Evolutionary conservation across 2,113 vertebrate genomes (phyloP).

Genomic region (Actinemys pallida): DNA sequence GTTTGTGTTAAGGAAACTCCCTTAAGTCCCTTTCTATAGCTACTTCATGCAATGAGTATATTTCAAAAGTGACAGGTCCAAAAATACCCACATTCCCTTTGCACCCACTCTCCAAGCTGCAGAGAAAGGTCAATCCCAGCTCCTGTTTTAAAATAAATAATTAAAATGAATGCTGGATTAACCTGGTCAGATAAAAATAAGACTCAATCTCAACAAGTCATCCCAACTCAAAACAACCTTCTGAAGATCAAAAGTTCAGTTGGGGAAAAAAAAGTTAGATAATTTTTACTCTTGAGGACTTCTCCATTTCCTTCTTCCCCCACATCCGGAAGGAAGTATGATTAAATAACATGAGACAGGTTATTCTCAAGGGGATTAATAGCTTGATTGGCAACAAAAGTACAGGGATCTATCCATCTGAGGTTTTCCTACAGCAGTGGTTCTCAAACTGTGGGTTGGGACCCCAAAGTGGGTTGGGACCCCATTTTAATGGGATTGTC

Average conservation of each 20-base stretch:
- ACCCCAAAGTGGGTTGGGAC: too few species aligned
- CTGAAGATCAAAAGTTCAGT: constrained; percentile 1
- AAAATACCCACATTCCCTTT: constrained; percentile 35
- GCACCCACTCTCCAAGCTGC: constrained; percentile 2
- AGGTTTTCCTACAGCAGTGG: too few species aligned
- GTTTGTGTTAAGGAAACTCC: constrained; percentile 9
- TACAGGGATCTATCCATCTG: not conserved
- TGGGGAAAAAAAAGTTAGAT: not conserved
- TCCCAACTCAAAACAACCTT: not conserved
- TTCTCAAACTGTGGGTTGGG: too few species aligned
- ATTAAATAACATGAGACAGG: constrained; percentile 21
- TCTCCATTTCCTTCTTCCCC: constrained; percentile 11
- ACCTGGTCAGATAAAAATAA: not conserved
- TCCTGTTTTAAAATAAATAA: constrained; percentile 33
- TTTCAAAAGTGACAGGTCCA: constrained; percentile 10
- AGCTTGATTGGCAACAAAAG: constrained; percentile 18
- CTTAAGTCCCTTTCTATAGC: not conserved
- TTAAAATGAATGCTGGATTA: not conserved
- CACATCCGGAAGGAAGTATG: not conserved
- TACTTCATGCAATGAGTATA: not conserved
- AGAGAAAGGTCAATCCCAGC: not conserved
- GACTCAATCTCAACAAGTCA: not conserved
- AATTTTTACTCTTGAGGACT: not conserved
- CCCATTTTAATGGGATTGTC: too few species aligned
- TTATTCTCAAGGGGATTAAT: not conserved